Evolutionary conservation across 2,797 vertebrate species (phyloP).

Genomic region (Rhynchotus rufescens): DNA sequence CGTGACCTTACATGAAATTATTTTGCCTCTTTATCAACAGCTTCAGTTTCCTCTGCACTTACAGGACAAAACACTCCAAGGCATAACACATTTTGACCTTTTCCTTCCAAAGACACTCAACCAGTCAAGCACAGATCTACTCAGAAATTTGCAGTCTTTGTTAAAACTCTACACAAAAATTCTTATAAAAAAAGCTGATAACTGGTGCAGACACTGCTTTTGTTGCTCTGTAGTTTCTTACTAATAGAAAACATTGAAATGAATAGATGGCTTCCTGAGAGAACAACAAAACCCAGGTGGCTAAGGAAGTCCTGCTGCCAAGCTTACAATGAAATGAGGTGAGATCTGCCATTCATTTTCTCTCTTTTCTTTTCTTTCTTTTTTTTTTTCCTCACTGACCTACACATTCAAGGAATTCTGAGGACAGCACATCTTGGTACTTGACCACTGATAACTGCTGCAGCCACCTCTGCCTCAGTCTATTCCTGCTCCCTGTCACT

Average conservation of each 20-base stretch:
- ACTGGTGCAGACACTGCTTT: neutral
- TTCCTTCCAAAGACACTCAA: neutral
- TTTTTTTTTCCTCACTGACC: neutral
- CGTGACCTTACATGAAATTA: neutral
- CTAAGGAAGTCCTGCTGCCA: neutral
- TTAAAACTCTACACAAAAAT: neutral
- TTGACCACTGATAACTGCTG: neutral
- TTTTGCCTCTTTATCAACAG: neutral
- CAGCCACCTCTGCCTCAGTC: no score
- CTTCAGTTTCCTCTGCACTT: neutral
- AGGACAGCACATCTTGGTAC: neutral
- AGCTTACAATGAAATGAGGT: accelerated
- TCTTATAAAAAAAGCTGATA: neutral
- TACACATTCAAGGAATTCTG: neutral
- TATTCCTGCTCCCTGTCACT: no score
- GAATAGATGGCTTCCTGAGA: neutral
- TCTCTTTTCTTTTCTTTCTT: neutral
- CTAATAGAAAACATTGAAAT: neutral
- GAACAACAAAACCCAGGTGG: accelerated
- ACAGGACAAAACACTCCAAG: neutral
- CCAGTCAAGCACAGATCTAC: neutral
- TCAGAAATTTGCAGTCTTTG: neutral
- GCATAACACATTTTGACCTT: neutral
- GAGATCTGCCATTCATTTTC: neutral
- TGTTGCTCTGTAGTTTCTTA: neutral